phyloP scores from a whole-genome alignment of 2,113 vertebrate genomes.

The Rhabdomys dilectus region DNA sequence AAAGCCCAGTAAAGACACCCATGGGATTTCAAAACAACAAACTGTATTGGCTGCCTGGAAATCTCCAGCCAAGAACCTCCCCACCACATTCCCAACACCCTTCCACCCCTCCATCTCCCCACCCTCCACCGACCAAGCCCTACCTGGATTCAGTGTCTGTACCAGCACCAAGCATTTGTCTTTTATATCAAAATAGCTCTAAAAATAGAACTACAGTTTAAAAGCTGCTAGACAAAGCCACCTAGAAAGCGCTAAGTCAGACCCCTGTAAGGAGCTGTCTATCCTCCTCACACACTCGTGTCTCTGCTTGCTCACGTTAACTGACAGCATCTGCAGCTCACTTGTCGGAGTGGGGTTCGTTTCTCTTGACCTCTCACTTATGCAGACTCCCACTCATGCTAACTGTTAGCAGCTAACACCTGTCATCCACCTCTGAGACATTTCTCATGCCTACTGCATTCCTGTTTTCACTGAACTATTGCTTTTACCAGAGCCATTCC shows the following conservation, averaged over 20 bases:
- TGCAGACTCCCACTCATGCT: neutral
- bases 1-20: neutral
- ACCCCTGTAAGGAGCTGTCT: neutral
- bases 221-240: neutral
- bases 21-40: neutral
- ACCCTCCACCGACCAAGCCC: neutral
- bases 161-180: neutral
- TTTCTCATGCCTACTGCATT: neutral
- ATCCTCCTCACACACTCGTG: neutral
- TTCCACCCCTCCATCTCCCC: too few relatives aligned
- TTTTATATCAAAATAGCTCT: neutral
- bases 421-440: neutral
- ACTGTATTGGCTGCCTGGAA: neutral
- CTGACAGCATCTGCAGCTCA: neutral
- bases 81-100: too few relatives aligned
- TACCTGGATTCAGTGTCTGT: neutral
- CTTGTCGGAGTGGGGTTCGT: neutral
- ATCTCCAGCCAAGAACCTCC: neutral
- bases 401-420: neutral
- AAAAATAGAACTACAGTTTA: neutral
- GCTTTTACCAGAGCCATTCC: neutral
- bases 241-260: neutral
- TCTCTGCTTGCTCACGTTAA: neutral
- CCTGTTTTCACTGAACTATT: neutral
- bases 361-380: neutral